Conservation (phyloP, 2,888 invertebrate genomes). For the Adelognathus sp. region DNA sequence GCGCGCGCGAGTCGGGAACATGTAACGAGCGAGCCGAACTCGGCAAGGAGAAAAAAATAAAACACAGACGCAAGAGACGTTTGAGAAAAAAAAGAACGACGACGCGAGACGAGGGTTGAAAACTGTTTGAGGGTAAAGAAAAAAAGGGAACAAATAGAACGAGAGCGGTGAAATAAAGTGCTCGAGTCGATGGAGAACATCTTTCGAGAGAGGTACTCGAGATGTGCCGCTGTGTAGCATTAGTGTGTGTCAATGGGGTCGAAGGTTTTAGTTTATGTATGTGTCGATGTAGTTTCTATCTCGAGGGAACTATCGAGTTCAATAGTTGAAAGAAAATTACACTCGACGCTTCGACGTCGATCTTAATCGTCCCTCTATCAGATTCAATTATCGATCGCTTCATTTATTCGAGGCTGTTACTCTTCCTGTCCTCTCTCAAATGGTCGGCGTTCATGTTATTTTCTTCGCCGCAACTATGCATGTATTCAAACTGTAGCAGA, state of each 20-base stretch:
- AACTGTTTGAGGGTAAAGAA: slow-evolving; percentile 7
- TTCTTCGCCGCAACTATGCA: background rate
- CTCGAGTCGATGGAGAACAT: slow-evolving; percentile 33
- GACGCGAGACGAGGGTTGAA: slow-evolving; percentile 51
- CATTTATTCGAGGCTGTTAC: slow-evolving; percentile 22
- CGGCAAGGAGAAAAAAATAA: background rate
- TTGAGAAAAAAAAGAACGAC: background rate
- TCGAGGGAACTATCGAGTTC: slow-evolving; percentile 74
- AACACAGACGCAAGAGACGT: slow-evolving; percentile 10
- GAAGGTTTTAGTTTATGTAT: slow-evolving; percentile 20
- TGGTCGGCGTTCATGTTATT: background rate
- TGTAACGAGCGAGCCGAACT: slow-evolving; percentile 63
- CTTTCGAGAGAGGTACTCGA: slow-evolving; percentile 32
- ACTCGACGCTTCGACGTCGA: slow-evolving; percentile 59
- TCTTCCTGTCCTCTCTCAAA: background rate
- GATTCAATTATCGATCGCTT: slow-evolving; percentile 37
- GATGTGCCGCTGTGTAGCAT: background rate
- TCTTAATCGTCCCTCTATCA: slow-evolving; percentile 30
- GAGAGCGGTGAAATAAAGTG: slow-evolving; percentile 40
- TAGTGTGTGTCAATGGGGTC: slow-evolving; percentile 15
- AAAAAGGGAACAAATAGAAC: slow-evolving; percentile 19
- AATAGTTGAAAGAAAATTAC: slow-evolving; percentile 75
- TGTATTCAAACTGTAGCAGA: no score
- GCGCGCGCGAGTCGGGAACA: slow-evolving; percentile 70
- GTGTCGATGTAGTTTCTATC: slow-evolving; percentile 40